Evolutionary conservation across 1,140 invertebrate species (phyloP), one percentile per base, ranked within the genome.

Genomic region (Drosophila lacteicornis): DNA sequence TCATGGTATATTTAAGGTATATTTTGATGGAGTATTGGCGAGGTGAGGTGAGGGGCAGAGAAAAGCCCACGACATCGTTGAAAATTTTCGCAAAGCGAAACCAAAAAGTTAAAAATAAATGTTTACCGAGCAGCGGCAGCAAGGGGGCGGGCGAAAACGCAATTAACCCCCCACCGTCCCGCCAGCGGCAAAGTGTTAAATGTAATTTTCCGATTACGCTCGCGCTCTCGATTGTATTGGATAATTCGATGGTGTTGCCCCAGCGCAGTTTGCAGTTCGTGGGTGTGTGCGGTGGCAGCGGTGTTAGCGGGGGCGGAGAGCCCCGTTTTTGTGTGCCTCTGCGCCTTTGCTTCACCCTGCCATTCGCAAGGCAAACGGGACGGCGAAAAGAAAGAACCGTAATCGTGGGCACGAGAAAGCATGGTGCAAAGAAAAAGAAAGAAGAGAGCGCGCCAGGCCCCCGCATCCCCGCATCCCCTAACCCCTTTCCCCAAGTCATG

Each of bases 21-120:
- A 50, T 50, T 50, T 50, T 50, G 47, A 27, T 25, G 25, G 47
- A 27, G 49, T 51, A 9, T n/a, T 27, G 58, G 55, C 22, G 22
- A 25, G 22, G 22, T 51, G 69, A 58, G 63, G 65, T 46, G 56
- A 47, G 67, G 79, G 62, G 62, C 55, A 63, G 66, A 63, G 66
- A 90, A 90, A 87, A 88, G 85, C 85, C 87, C 85, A 87, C 83
- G 83, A 87, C 82, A 82, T 82, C 82, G 83, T 84, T 90, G 85
- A 90, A 90, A 85, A 85, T 91, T 90, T 90, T 90, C 85, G 85
- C 85, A 66, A 90, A 79, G 85, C 85, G 71, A 90, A 79, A 57
- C 70, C 75, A 82, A 82, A 90, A 90, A 90, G 81, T 82, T 90
- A 90, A 85, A 90, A 90, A 90, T 90, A 90, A 90, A 84, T 90